Evolutionary conservation across 1,140 invertebrate genomes (phyloP), one percentile per base, ranked within the genome.

Genomic region (Battus philenor): DNA sequence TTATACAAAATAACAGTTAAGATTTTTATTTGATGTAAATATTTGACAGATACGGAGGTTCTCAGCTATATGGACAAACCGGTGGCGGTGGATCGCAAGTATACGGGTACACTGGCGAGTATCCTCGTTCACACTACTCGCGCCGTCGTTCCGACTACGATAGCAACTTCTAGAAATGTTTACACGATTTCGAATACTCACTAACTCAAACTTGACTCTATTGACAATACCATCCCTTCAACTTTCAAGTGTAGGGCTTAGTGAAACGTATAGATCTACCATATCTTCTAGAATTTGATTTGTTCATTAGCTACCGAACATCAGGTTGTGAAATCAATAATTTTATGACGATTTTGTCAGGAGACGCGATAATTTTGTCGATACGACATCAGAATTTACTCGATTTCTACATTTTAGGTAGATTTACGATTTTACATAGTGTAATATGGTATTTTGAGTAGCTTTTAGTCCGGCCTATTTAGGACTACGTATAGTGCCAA

Each of bases 81-180:
- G 81, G 82, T 7, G 83, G 77, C 9, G 80, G 75, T 10, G 80
- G 82, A 6, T 87, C 86, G 7, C 86, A 86, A 56, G 75, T 80
- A 26, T 87, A 86, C 52, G 84, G 84, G 5, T 87, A 87, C 62
- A 80, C 80, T 5, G 85, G 82, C 17, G 86, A 87, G 34, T 80
- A 80, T 49, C 83, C 83, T 27, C 73, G 83, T 27, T 83, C 86
- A 6, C 81, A 84, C 59, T 88, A 87, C 65, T 86, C 85, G n/a
- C 68, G 89, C 10, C 81, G 89, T 47, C 85, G 89, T 65, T 89
- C 89, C 22, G 89, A 90, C 66, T 91, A 90, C 68, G 89, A 90
- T 59, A 88, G 86, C 59, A 88, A 88, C 61, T 88, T 89, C 72
- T 89, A 81, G 66, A 70, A 54, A 29, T 39, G 54, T 56, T 49